Conservation (phyloP, 2,888 invertebrate species). For the Drosophila barbarae region DNA sequence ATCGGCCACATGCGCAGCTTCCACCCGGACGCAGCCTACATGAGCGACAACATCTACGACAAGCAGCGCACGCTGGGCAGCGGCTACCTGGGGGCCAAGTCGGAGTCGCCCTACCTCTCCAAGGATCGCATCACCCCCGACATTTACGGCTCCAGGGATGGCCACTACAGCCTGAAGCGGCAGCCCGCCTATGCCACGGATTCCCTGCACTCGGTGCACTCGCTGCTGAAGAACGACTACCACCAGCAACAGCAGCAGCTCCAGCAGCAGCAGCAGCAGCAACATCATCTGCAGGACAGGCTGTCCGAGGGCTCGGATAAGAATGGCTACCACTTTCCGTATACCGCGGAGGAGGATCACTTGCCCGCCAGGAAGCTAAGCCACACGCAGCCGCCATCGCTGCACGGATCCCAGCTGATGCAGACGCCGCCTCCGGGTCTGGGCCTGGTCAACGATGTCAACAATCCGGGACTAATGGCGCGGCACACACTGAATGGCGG, state of each 20-base stretch:
- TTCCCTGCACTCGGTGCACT: slow-evolving; percentile 79
- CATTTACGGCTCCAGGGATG: slow-evolving; percentile 78
- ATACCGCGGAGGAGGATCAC: slow-evolving; percentile 91
- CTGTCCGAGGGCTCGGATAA: slow-evolving; percentile 87
- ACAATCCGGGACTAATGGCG: slow-evolving; percentile 80
- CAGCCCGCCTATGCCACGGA: slow-evolving; percentile 75
- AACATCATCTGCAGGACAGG: slow-evolving; percentile 81
- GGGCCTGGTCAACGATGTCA: slow-evolving; percentile 80
- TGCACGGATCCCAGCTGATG: slow-evolving; percentile 70
- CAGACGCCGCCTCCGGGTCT: slow-evolving; percentile 56
- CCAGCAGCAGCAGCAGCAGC: slow-evolving; percentile 76
- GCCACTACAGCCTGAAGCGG: slow-evolving; percentile 77
- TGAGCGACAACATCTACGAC: slow-evolving; percentile 79
- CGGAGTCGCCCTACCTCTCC: slow-evolving; percentile 79
- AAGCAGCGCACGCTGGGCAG: slow-evolving; percentile 76
- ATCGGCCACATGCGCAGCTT: slow-evolving; percentile 79
- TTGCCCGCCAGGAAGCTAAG: slow-evolving; percentile 78
- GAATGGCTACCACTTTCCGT: slow-evolving; percentile 91
- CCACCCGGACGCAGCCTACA: slow-evolving; percentile 77
- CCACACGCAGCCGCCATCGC: slow-evolving; percentile 61
- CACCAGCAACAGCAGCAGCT: slow-evolving; percentile 79
- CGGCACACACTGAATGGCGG: slow-evolving; percentile 71
- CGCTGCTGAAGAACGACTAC: slow-evolving; percentile 79
- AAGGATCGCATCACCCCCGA: slow-evolving; percentile 79
- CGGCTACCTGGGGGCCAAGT: slow-evolving; percentile 75